Conservation (phyloP, 2,797 vertebrate species). For the Sebastes matsubarae region DNA sequence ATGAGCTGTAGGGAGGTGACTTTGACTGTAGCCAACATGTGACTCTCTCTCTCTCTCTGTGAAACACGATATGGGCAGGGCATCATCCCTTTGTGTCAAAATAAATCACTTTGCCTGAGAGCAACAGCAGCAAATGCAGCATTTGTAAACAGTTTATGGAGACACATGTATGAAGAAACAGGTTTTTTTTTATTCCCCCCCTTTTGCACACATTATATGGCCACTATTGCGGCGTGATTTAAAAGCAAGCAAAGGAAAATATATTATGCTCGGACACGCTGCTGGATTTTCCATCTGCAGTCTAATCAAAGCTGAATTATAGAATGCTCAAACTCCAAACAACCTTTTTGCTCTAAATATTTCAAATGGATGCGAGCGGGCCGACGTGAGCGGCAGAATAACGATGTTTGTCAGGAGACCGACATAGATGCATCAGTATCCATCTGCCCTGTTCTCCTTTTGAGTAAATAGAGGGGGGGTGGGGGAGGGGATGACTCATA, state of each 20-base stretch:
- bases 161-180: neutral
- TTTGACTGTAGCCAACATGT: conserved; percentile 11
- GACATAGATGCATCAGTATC: conserved; percentile 52
- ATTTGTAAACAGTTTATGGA: conserved; percentile 44
- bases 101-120: conserved; percentile 36
- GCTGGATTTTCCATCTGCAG: conserved; percentile 54
- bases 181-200: neutral
- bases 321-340: conserved; percentile 55
- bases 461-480: conserved; percentile 34
- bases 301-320: conserved; percentile 66
- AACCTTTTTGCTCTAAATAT: conserved; percentile 68
- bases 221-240: conserved; percentile 38
- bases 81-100: conserved; percentile 38
- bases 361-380: conserved; percentile 54
- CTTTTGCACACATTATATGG: neutral
- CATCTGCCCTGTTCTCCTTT: conserved; percentile 47
- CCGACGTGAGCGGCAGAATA: conserved; percentile 53
- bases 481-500: conserved; percentile 33
- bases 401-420: conserved; percentile 53
- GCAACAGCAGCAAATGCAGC: conserved; percentile 12
- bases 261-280: conserved; percentile 26
- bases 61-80: conserved; percentile 11
- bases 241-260: conserved; percentile 31
- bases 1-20: conserved; percentile 19
- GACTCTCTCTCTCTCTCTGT: neutral